Evolutionary conservation across 1,140 invertebrate genomes (phyloP), one percentile per base, ranked within the genome.

Genomic region (Thaumetopoea pityocampa): DNA sequence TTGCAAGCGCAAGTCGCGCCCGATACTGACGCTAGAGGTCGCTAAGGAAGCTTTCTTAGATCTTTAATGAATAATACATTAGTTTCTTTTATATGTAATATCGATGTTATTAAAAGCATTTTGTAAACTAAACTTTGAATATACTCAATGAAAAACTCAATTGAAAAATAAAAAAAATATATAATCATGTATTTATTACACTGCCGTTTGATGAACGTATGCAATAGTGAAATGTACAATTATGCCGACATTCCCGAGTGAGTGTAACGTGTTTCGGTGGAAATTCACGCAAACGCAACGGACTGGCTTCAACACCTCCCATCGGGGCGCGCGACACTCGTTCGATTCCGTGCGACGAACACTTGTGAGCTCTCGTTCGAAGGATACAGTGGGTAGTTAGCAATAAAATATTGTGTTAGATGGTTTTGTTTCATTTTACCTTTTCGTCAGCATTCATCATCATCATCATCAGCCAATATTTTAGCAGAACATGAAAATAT

Each of bases 381-480:
- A 64, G 67, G 61, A 66, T 73, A 36, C 52, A 69, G 69, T 79
- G 69, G n/a, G 74, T 79, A 65, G 56, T 68, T 78, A 72, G 58
- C 49, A 79, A 76, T 79, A 76, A 76, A 74, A 49, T 60, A 41
- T 28, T 7, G 19, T 40, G 22, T 23, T 41, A 41, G 37, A 41
- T 18, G 1, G 3, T 30, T 4, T 30, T 24, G 17, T 56, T 61
- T 64, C 33, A 33, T 36, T 45, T 53, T 43, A 6, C 16, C 27
- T 29, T n/a, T n/a, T n/a, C n/a, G n/a, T n/a, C n/a, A n/a, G n/a
- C n/a, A n/a, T n/a, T n/a, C n/a, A n/a, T n/a, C n/a, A n/a, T n/a
- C n/a, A n/a, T n/a, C n/a, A n/a, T n/a, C n/a, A n/a, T n/a, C n/a
- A n/a, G n/a, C n/a, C n/a, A n/a, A n/a, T n/a, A n/a, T n/a, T n/a